These are phyloP conservation scores for Zeugodacus cucurbitae DNA, from an alignment of 1,140 invertebrate species.

Conservation along the genomic window DNA sequence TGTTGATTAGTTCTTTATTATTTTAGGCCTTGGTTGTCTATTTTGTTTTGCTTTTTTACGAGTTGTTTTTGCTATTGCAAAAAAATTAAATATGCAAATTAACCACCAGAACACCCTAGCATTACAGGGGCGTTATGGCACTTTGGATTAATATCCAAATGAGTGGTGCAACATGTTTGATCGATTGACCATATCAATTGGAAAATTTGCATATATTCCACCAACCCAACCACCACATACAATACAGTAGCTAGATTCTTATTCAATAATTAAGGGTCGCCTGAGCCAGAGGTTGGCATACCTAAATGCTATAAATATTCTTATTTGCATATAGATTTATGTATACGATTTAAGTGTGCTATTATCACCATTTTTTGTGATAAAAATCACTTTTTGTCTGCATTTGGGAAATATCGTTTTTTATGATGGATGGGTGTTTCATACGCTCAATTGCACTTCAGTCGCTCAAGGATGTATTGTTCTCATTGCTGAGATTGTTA, in stretches of 20 bases:
- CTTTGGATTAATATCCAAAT: not conserved
- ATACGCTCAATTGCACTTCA: not conserved
- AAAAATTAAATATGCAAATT: slow-evolving; percentile 21
- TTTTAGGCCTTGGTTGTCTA: not conserved
- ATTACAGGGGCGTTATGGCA: not conserved
- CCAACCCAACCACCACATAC: not conserved
- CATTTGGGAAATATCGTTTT: not conserved
- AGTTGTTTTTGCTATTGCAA: not conserved
- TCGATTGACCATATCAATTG: slow-evolving; percentile 7
- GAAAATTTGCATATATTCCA: not conserved
- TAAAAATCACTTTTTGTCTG: not conserved
- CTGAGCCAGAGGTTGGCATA: not conserved
- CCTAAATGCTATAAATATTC: not conserved
- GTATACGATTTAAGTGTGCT: not conserved
- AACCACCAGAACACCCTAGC: not conserved
- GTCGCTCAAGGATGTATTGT: not conserved
- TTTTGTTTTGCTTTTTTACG: not conserved
- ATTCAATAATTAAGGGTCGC: not conserved
- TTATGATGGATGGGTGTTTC: not conserved
- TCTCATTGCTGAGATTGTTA: no score
- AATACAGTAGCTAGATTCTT: not conserved
- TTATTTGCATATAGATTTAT: not conserved
- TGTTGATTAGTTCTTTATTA: not conserved
- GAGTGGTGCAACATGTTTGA: not conserved
- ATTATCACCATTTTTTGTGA: not conserved